phyloP scores from a whole-genome alignment of 2,113 vertebrate species.

The Martes martes region DNA sequence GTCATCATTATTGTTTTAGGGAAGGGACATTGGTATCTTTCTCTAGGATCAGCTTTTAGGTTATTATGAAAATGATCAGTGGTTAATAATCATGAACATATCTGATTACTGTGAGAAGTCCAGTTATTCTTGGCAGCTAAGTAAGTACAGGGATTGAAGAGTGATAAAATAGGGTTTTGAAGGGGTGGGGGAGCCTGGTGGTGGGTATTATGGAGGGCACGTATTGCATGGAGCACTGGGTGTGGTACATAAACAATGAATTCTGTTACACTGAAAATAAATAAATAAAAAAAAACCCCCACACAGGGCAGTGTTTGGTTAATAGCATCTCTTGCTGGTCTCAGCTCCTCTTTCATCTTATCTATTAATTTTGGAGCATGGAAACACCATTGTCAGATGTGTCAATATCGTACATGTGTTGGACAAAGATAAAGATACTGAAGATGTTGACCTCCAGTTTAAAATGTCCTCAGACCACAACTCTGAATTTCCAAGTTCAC shows the following conservation, averaged over 20 bases:
- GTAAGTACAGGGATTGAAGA: neutral
- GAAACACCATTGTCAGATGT: neutral
- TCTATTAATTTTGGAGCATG: neutral
- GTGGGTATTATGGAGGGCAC: too few relatives aligned
- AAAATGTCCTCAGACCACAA: neutral
- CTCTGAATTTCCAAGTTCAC: constrained; percentile 25
- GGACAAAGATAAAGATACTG: neutral
- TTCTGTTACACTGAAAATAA: too few relatives aligned
- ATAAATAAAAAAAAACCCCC: neutral
- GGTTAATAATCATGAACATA: neutral
- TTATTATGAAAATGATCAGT: neutral
- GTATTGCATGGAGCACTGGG: too few relatives aligned
- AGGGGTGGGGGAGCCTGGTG: too few relatives aligned
- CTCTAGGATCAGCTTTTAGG: neutral
- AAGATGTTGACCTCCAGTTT: neutral
- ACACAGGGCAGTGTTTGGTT: neutral
- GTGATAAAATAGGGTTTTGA: neutral
- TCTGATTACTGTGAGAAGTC: neutral
- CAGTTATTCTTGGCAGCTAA: neutral
- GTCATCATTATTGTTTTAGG: neutral
- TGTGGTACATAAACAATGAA: too few relatives aligned
- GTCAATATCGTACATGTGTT: fast-evolving
- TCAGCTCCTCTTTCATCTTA: neutral
- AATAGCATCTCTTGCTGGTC: neutral
- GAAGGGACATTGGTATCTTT: neutral